Base-by-base conservation (phyloP, 2,113 vertebrate species). In the Eolophus roseicapilla region DNA sequence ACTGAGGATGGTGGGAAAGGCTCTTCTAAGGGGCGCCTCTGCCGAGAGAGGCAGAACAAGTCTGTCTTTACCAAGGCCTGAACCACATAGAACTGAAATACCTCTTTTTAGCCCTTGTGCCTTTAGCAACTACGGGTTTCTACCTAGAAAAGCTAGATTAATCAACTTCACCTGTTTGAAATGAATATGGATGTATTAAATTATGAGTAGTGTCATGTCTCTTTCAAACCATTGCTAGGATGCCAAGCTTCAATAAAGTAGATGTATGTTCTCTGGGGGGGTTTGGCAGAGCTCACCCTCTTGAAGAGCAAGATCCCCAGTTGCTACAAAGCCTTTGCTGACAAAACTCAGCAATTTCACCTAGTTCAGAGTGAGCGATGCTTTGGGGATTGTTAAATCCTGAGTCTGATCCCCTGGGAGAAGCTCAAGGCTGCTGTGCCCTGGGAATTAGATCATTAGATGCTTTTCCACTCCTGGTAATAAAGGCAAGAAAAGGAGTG, bases 1-100 rank as follows among this genome's bases (percentile, higher is more conserved):
- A 1, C 0, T 11, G 53, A n/a, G 69, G 24, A 20, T 0, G 1
- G 10, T 4, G 44, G 35, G 44, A 31, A 64, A 24, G 31, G 35
- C 28, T 59, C 14, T 79, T 33, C 37, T 3, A 16, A 59, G 44
- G 46, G 80, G 14, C 62, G 50, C 7, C 11, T 52, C 49, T 75
- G n/a, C 44, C 1, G 0, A 29, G 65, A 50, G 43, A 24, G n/a
- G 28, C 49, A 19, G 57, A 50, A 19, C 50, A n/a, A 17, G 49
- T 44, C 60, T 27, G 28, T 87, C 44, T 41, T 25, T 15, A 6
- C 46, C 43, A 20, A 19, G 17, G 24, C 37, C 47, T 47, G 73
- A 27, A 4, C 17, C 17, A 24, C 41, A 12, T 4, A 14, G 41
- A 55, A 10, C 35, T 16, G 17, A 47, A 52, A 29, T 28, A 25